Conservation (phyloP, 2,797 vertebrate genomes). For the Pristis pectinata region DNA sequence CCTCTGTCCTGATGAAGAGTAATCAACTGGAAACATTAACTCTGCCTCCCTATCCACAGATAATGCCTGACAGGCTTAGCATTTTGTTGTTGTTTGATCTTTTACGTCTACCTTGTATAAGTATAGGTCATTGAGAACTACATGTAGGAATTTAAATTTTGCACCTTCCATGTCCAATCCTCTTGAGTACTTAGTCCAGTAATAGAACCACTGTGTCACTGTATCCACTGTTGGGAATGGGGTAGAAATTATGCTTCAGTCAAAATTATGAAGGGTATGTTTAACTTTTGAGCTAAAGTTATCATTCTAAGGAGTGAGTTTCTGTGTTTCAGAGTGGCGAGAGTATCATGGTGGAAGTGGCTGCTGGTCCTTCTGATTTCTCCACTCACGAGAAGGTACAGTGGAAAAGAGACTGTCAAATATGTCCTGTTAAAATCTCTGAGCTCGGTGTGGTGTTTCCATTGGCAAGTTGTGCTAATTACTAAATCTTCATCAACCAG, state of each 20-base stretch:
- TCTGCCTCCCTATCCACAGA: too few relatives aligned
- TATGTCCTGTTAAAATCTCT: neutral
- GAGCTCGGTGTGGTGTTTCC: neutral
- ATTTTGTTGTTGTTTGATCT: too few relatives aligned
- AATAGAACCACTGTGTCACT: too few relatives aligned
- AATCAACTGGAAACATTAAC: too few relatives aligned
- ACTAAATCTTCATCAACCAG: neutral
- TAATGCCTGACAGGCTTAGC: too few relatives aligned
- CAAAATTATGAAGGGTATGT: neutral
- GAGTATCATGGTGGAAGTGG: constrained; percentile 97
- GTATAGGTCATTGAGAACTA: too few relatives aligned
- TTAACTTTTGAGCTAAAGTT: neutral
- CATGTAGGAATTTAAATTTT: too few relatives aligned
- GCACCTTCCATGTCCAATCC: too few relatives aligned
- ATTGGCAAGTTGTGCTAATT: neutral
- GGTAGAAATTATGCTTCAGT: neutral
- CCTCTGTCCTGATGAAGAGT: too few relatives aligned
- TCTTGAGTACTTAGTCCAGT: too few relatives aligned
- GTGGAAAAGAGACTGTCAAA: neutral
- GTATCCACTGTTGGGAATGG: neutral
- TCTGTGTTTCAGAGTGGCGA: constrained; percentile 69
- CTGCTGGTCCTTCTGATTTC: constrained; percentile 83
- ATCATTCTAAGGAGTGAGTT: neutral
- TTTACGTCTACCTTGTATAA: too few relatives aligned
- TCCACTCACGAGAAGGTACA: constrained; percentile 84